Conservation (phyloP, 30 jellyfish, hydroid and myxozoan species). For the Calvadosia cruxmelitensis region DNA sequence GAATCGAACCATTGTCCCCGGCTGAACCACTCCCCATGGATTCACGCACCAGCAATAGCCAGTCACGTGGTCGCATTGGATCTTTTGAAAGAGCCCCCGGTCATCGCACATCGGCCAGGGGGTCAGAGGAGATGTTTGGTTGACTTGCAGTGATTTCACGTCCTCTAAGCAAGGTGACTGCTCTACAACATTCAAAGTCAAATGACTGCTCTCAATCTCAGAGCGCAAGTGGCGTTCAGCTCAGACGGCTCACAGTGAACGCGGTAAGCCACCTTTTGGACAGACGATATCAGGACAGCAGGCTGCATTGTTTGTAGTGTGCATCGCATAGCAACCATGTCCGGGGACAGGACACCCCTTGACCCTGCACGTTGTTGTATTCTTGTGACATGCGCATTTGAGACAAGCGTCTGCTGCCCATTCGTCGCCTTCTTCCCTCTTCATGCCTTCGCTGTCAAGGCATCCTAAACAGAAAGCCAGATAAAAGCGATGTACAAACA, state of each 20-base stretch:
- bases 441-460: neutral
- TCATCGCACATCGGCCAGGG: neutral
- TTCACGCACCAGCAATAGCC: neutral
- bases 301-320: neutral
- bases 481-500: too few species aligned
- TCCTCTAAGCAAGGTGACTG: neutral
- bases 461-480: neutral
- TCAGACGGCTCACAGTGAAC: neutral
- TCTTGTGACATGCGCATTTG: neutral
- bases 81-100: neutral
- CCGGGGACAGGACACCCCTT: constrained; percentile 5
- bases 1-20: neutral
- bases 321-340: constrained; percentile 6
- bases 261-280: constrained; percentile 3
- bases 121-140: neutral
- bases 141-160: neutral
- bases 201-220: neutral
- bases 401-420: constrained; percentile 13
- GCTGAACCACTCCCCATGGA: neutral
- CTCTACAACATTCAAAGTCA: neutral
- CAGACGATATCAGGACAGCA: constrained; percentile 18
- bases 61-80: neutral
- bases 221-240: neutral
- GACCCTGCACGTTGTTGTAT: neutral
- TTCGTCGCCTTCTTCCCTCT: neutral